Percentiles rank a stretch among this genome's conserved stretches.
These are phyloP conservation scores for Poecilobothrus nobilitatus DNA, from an alignment of 2,888 invertebrate species.

Conservation along the genomic window DNA sequence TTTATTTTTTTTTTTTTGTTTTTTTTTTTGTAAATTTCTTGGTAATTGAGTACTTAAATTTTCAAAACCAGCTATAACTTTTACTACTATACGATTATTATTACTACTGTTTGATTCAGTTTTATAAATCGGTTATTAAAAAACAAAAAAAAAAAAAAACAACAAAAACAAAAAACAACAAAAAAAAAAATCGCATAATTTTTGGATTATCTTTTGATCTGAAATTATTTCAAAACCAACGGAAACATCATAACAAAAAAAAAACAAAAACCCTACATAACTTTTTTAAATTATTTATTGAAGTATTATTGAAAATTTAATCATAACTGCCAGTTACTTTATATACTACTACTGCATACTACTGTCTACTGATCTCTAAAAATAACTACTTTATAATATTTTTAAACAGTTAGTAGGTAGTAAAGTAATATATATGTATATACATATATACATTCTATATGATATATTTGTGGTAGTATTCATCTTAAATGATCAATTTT, in stretches of 20 bases:
- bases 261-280: neutral
- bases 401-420: no score
- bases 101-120: no score
- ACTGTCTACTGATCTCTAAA: no score
- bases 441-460: no score
- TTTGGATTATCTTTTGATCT: neutral
- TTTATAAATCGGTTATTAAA: neutral
- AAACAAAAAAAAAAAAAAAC: neutral
- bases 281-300: neutral
- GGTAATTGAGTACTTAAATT: slow-evolving; percentile 1
- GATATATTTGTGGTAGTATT: no score
- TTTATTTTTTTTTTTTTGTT: neutral
- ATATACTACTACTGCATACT: no score
- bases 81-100: neutral
- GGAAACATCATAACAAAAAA: neutral
- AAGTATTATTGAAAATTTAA: neutral
- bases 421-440: no score
- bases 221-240: neutral
- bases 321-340: neutral
- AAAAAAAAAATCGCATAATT: neutral
- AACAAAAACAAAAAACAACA: neutral
- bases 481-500: no score
- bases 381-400: no score
- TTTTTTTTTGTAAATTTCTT: neutral
- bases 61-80: neutral